Evolutionary conservation across 2,888 invertebrate genomes (phyloP).

Genomic region (Trachelus troglodyta): DNA sequence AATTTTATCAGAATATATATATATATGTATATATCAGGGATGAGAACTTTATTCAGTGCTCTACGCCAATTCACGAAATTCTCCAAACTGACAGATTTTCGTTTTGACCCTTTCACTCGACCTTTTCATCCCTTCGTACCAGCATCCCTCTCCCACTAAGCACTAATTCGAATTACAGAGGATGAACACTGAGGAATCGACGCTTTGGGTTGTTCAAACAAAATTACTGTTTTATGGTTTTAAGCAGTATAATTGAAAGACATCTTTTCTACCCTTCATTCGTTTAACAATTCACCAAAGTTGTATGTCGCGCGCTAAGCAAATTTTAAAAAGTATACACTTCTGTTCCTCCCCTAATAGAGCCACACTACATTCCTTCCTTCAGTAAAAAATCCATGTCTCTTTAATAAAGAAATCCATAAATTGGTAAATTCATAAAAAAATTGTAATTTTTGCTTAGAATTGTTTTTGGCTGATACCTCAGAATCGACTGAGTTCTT

Average conservation of each 20-base stretch:
- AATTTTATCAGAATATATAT: too few relatives aligned
- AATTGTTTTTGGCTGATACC: too few relatives aligned
- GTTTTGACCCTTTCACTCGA: neutral
- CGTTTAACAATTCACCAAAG: neutral
- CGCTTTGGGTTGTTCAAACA: neutral
- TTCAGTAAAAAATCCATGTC: too few relatives aligned
- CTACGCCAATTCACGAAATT: neutral
- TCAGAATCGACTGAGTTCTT: too few relatives aligned
- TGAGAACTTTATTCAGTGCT: neutral
- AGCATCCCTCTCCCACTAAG: neutral
- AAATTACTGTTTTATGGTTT: neutral
- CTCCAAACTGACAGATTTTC: neutral
- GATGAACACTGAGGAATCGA: neutral
- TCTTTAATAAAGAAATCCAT: too few relatives aligned
- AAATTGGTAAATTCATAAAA: too few relatives aligned
- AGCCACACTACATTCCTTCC: too few relatives aligned
- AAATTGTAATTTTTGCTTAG: too few relatives aligned
- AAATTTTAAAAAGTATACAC: too few relatives aligned
- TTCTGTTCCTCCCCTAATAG: too few relatives aligned
- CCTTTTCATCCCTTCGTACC: neutral
- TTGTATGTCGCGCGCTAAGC: too few relatives aligned
- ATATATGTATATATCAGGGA: neutral
- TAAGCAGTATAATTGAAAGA: neutral
- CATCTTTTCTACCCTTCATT: neutral
- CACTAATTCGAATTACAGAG: neutral